Percentiles rank a stretch among this genome's conserved stretches.
phyloP scores from a whole-genome alignment of 2,113 vertebrate genomes.

The Pyrgilauda ruficollis region DNA sequence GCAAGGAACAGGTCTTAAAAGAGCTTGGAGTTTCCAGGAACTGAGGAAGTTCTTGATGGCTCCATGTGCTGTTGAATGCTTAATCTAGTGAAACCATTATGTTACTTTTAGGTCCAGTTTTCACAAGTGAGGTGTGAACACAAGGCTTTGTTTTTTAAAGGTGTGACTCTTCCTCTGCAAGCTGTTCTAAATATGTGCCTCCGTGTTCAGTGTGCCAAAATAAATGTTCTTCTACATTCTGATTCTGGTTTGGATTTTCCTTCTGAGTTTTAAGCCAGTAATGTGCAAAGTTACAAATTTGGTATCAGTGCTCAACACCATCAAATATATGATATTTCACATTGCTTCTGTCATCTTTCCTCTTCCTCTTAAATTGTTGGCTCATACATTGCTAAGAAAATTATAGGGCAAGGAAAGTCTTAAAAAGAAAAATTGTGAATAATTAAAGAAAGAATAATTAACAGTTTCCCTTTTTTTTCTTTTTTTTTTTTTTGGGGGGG shows the following conservation, averaged over 20 bases:
- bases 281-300: not conserved
- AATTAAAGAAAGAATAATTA: not conserved
- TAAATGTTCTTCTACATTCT: slow-evolving; percentile 28
- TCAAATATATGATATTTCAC: not conserved
- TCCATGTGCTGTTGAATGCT: not conserved
- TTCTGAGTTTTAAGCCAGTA: not conserved
- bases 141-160: slow-evolving; percentile 26
- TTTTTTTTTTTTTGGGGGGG: too few species aligned
- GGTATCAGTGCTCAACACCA: not conserved
- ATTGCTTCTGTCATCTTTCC: not conserved
- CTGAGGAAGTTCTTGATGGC: not conserved
- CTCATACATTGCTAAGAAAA: not conserved
- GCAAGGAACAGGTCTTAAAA: not conserved
- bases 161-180: slow-evolving; percentile 21
- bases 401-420: not conserved
- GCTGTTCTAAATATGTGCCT: slow-evolving; percentile 21
- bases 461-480: not conserved
- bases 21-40: not conserved
- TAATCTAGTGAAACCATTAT: not conserved
- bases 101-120: slow-evolving; percentile 35
- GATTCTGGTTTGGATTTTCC: slow-evolving; percentile 1
- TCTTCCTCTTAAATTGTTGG: not conserved
- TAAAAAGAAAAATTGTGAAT: not conserved
- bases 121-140: not conserved
- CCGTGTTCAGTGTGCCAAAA: slow-evolving; percentile 29